A percentile compares a stretch with the other conserved stretches of the same genome.
phyloP scores from a whole-genome alignment of 1,140 invertebrate genomes.

The Microplitis demolitor region DNA sequence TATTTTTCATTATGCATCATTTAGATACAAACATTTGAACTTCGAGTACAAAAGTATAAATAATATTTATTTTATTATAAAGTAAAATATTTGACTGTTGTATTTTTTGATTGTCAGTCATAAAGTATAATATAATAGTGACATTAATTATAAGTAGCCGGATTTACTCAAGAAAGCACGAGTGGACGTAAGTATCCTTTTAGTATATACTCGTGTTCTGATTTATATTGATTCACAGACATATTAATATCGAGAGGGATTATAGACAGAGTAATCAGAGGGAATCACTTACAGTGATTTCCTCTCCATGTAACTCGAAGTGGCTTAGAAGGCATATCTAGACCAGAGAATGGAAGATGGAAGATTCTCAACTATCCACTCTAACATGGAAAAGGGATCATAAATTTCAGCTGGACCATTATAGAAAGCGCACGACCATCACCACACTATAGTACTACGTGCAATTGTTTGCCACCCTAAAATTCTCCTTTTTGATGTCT shows the following conservation, averaged over 20 bases:
- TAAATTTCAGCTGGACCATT: conserved; percentile 17
- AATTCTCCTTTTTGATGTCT: conserved; percentile 1
- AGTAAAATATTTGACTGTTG: no score
- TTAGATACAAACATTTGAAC: no score
- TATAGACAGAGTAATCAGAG: conserved; percentile 29
- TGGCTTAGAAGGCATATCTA: background rate
- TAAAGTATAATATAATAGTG: no score
- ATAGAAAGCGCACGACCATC: conserved; percentile 3
- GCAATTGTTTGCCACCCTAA: conserved; percentile 15
- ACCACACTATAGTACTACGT: background rate
- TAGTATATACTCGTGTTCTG: conserved; percentile 8
- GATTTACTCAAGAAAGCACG: no score
- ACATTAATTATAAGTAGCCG: no score
- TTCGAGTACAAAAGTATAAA: no score
- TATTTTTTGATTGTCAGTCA: no score
- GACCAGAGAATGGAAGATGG: background rate
- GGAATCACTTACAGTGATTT: conserved; percentile 33
- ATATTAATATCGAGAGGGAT: conserved; percentile 2
- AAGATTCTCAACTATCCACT: background rate
- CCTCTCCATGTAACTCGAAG: conserved; percentile 20
- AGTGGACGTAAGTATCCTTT: background rate
- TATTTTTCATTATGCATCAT: no score
- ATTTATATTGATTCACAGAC: conserved; percentile 26
- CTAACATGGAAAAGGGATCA: conserved; percentile 5
- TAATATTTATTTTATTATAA: no score